Evolutionary conservation across 2,113 vertebrate genomes (phyloP).

Genomic region (Albula glossodonta): DNA sequence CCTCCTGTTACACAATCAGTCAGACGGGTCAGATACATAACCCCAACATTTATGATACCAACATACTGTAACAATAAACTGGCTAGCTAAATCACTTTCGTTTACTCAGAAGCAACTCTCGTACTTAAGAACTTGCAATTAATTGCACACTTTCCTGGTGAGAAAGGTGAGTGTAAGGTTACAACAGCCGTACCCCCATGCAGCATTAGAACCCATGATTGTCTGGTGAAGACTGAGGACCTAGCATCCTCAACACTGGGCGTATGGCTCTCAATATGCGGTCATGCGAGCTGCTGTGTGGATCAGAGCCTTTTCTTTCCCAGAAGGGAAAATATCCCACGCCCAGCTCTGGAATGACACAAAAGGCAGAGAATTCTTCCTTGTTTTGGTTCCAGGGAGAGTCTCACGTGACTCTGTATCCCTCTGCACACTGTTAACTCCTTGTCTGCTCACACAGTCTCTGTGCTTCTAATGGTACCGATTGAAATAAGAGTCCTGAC

Average conservation of each 20-base stretch:
- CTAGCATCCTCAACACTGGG: neutral
- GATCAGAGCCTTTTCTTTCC: neutral
- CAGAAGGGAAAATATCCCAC: neutral
- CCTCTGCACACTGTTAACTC: neutral
- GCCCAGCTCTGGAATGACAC: conserved; percentile 6
- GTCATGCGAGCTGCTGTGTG: neutral
- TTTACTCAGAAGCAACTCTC: no score
- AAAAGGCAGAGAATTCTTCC: neutral
- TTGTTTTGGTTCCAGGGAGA: conserved; percentile 4
- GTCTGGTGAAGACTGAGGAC: neutral
- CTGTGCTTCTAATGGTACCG: no score
- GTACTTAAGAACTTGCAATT: no score
- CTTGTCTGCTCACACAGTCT: neutral
- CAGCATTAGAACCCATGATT: neutral
- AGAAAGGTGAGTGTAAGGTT: neutral
- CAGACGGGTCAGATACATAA: no score
- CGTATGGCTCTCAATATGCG: neutral
- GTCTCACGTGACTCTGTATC: neutral
- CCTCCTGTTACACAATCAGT: no score
- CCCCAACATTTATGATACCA: no score
- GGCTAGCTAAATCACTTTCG: no score
- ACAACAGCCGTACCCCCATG: neutral
- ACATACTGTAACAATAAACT: no score
- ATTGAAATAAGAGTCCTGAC: neutral
- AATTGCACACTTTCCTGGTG: no score